Conservation (phyloP, 2,797 vertebrate genomes). For the Silurus aristotelis region DNA sequence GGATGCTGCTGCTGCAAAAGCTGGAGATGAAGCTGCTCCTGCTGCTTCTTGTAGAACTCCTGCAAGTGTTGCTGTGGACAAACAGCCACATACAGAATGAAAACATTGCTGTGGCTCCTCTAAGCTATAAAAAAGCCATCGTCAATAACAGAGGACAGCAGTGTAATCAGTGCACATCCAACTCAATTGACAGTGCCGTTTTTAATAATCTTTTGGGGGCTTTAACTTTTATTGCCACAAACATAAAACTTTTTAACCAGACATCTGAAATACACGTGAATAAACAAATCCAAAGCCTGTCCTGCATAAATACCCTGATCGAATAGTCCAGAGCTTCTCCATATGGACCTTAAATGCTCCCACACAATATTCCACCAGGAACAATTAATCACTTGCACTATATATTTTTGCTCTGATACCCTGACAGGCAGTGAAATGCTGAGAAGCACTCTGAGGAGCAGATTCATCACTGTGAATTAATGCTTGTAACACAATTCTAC, state of each 20-base stretch:
- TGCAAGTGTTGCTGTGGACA: constrained; percentile 96
- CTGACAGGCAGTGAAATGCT: constrained; percentile 61
- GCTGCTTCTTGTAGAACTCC: constrained; percentile 99
- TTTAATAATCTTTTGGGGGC: not conserved
- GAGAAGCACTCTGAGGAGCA: constrained; percentile 56
- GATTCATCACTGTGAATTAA: constrained; percentile 58
- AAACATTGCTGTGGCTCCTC: not conserved
- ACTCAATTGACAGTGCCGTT: constrained; percentile 7
- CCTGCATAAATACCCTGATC: constrained; percentile 26
- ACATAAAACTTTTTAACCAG: constrained; percentile 30
- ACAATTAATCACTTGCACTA: constrained; percentile 68
- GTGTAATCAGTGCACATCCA: constrained; percentile 14
- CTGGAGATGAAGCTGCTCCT: constrained; percentile 99
- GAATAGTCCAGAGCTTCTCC: constrained; percentile 62
- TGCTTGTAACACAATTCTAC: constrained; percentile 62
- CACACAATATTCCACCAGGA: constrained; percentile 56
- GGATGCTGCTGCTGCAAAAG: constrained; percentile 98
- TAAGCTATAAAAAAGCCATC: constrained; percentile 6
- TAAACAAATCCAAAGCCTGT: constrained; percentile 34
- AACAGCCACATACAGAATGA: constrained; percentile 13
- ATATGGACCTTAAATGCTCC: constrained; percentile 65
- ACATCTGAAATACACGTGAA: constrained; percentile 37
- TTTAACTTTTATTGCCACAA: constrained; percentile 22
- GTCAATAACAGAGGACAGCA: not conserved
- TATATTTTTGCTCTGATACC: constrained; percentile 60